Evolutionary conservation across 1,140 invertebrate genomes (phyloP), one percentile per base, ranked within the genome.

Genomic region (Scaptomyza montana): DNA sequence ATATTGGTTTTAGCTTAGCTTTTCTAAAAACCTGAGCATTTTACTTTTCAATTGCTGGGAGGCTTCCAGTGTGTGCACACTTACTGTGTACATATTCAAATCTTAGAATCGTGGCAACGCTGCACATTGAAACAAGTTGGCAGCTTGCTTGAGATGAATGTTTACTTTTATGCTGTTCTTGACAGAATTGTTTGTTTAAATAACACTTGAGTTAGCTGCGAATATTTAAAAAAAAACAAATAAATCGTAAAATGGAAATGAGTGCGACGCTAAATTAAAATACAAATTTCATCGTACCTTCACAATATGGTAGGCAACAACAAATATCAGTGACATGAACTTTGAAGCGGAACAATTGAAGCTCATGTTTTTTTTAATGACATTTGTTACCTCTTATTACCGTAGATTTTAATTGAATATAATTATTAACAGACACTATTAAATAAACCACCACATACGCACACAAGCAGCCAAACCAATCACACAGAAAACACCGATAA

Each of bases 91-190:
- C 28, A 49, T 25, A 28, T 50, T 9, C 5, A 36, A 61, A 33
- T 28, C 1, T 8, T 5, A 8, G 2, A 13, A n/a, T 8, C 10
- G 12, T 81, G 74, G 59, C 78, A 81, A 9, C 54, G 3, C 69
- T 50, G 2, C 7, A 4, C 1, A 4, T 13, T 25, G 0, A 9
- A 21, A 59, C 47, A 16, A 60, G 75, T 68, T 78, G 76, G 64
- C 64, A 79, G 77, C 25, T 10, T 60, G 0, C 3, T 43, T 5
- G 3, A 16, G 8, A 5, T 30, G 0, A 57, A 49, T 78, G 70
- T 81, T 81, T 78, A 78, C 54, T 59, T 60, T 36, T 19, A 41
- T 55, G 57, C 51, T 63, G 46, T 56, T 70, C 28, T 65, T 55
- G 49, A 41, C 12, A 12, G 12, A 25, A 50, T 41, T 72, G 13